Conservation (phyloP, 2,888 invertebrate species). For the Eilema caniola region DNA sequence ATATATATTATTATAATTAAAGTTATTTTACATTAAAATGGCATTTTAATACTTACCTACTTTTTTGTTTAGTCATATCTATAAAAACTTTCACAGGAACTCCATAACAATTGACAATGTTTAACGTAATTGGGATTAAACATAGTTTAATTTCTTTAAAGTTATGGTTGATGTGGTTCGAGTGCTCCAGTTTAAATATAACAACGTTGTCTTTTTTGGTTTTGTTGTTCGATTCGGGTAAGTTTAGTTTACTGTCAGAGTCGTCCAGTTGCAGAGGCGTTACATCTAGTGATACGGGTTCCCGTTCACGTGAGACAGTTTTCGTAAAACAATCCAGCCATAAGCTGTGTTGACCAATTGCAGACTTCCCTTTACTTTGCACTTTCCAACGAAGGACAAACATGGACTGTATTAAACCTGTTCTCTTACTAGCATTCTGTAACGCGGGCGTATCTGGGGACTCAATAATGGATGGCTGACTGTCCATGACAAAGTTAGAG, state of each 20-base stretch:
- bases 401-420: conserved; percentile 79
- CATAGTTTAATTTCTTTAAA: conserved; percentile 88
- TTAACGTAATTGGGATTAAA: conserved; percentile 89
- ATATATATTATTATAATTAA: too few relatives aligned
- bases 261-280: conserved; percentile 76
- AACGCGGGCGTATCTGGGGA: conserved; percentile 51
- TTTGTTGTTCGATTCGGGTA: conserved; percentile 62
- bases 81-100: conserved; percentile 87
- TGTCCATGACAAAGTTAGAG: conserved; percentile 71
- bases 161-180: conserved; percentile 87
- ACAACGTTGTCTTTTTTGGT: conserved; percentile 83
- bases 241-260: conserved; percentile 59
- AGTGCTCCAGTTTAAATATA: conserved; percentile 87
- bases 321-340: conserved; percentile 88
- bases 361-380: conserved; percentile 82
- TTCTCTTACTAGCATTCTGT: conserved; percentile 51
- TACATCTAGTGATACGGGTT: conserved; percentile 64
- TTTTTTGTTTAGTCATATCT: conserved; percentile 86
- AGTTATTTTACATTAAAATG: too few relatives aligned
- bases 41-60: conserved; percentile 80
- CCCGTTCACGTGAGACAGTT: conserved; percentile 79
- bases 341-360: conserved; percentile 90
- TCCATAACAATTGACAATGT: conserved; percentile 89
- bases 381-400: conserved; percentile 86
- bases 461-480: conserved; percentile 64